Percentiles rank a stretch among this genome's conserved stretches.
These are phyloP conservation scores for Philereme transversata DNA, from an alignment of 2,888 invertebrate genomes.

Conservation along the genomic window DNA sequence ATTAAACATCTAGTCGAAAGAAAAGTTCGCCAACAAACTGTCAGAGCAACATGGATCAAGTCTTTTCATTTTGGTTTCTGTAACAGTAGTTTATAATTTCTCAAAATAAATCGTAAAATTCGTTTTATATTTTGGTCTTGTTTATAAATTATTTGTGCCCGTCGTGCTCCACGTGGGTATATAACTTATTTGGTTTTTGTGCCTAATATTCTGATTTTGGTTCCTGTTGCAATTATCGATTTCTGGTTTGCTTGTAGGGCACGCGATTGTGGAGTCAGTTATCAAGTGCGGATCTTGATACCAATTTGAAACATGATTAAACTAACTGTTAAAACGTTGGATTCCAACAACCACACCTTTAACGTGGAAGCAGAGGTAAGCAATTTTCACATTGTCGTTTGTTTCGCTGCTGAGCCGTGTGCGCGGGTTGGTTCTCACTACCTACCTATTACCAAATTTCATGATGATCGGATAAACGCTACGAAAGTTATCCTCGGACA, in stretches of 20 bases:
- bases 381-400: constrained; percentile 9
- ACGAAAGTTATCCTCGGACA: too few species aligned
- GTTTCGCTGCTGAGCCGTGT: background rate
- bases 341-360: constrained; percentile 93
- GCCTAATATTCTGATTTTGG: constrained; percentile 4
- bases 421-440: constrained; percentile 3
- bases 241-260: constrained; percentile 26
- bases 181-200: constrained; percentile 2
- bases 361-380: constrained; percentile 92
- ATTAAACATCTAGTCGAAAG: too few species aligned
- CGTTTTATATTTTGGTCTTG: constrained; percentile 4
- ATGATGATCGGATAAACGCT: too few species aligned
- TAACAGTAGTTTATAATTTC: constrained; percentile 15
- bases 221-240: constrained; percentile 32
- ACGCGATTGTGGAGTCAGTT: constrained; percentile 13
- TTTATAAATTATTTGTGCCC: constrained; percentile 21
- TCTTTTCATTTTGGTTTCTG: constrained; percentile 22
- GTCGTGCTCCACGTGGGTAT: constrained; percentile 20
- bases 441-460: too few species aligned
- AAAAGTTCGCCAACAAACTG: too few species aligned
- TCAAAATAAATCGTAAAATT: constrained; percentile 2
- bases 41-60: background rate
- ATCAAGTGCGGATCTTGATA: constrained; percentile 15
- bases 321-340: constrained; percentile 94
- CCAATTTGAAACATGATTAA: constrained; percentile 86